phyloP scores from a whole-genome alignment of 1,140 invertebrate genomes.

The Asobara japonica region DNA sequence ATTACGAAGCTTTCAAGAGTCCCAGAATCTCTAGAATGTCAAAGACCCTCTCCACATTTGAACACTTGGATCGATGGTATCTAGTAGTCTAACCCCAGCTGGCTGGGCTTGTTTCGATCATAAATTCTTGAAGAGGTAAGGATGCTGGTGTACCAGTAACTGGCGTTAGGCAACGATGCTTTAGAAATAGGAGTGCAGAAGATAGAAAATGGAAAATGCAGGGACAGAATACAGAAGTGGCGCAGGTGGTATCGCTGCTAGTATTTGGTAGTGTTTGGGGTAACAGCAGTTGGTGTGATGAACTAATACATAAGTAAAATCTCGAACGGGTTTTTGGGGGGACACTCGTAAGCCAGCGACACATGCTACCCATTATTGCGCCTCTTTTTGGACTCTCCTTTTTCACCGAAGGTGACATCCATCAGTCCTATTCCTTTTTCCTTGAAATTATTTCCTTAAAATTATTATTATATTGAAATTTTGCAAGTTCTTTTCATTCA shows the following conservation, averaged over 20 bases:
- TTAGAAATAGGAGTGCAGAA: neutral
- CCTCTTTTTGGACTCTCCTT: neutral
- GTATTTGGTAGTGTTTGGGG: constrained; percentile 18
- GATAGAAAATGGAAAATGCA: neutral
- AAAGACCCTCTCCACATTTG: too few relatives aligned
- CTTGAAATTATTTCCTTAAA: neutral
- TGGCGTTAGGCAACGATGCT: neutral
- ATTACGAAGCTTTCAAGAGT: too few relatives aligned
- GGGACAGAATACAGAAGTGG: constrained; percentile 18
- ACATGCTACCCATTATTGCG: constrained; percentile 22
- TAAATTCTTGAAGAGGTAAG: constrained; percentile 46
- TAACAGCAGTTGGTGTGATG: constrained; percentile 47
- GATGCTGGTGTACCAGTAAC: neutral
- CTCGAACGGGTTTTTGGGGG: neutral
- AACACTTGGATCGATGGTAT: too few relatives aligned
- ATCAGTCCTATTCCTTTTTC: too few relatives aligned
- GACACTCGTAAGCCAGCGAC: constrained; percentile 43
- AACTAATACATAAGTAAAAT: constrained; percentile 55
- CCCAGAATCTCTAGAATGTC: too few relatives aligned
- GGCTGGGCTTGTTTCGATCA: constrained; percentile 34
- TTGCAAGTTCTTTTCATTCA: too few relatives aligned
- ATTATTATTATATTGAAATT: too few relatives aligned
- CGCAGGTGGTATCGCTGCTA: constrained; percentile 46
- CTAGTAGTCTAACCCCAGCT: neutral
- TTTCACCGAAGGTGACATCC: too few relatives aligned